Base-by-base conservation (phyloP, 1,140 invertebrate species). In the Sycophila sp. region DNA sequence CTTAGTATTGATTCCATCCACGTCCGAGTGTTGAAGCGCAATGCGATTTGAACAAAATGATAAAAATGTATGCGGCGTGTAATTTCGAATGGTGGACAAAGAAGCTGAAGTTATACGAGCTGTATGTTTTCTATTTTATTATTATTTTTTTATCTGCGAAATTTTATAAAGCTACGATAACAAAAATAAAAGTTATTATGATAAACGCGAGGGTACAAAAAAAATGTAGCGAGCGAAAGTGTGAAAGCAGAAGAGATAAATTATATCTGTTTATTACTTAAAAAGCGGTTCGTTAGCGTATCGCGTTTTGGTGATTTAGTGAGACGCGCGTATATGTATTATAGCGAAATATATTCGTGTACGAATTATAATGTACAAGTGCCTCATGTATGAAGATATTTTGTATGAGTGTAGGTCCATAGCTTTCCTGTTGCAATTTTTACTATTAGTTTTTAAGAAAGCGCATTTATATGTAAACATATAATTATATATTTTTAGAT, bases 401-500 rank as follows among this genome's bases (percentile, higher is more conserved):
- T 32, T 47, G 72, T 72, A 75, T 67, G 65, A 72, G 72, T 72
- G 62, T 73, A 71, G 26, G 28, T 62, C 51, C 68, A 67, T 72
- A 74, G 73, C 68, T 79, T 75, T 81, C 75, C 74, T 82, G 80
- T 81, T 81, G 78, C 76, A 79, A 81, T 76, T 74, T 78, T 79
- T 70, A 73, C 77, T 72, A 66, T 73, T 72, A 77, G 74, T 69
- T 64, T 59, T 69, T 74, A 67, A 67, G 59, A 22, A 32, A 30
- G 32, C 55, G 36, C 34, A 49, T 28, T 55, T 63, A 22, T 55
- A 32, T 42, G 22, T 62, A 55, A 42, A 60, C 69, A 76, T 73
- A 73, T 77, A 77, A 76, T 71, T 75, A 77, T 71, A 79, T 79
- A 81, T 76, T 76, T 80, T 77, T 82, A 78, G 74, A 75, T 78